A percentile compares a stretch with the other conserved stretches of the same genome.
Conservation (phyloP, 2,113 vertebrate genomes). For the Callaeas wilsoni region DNA sequence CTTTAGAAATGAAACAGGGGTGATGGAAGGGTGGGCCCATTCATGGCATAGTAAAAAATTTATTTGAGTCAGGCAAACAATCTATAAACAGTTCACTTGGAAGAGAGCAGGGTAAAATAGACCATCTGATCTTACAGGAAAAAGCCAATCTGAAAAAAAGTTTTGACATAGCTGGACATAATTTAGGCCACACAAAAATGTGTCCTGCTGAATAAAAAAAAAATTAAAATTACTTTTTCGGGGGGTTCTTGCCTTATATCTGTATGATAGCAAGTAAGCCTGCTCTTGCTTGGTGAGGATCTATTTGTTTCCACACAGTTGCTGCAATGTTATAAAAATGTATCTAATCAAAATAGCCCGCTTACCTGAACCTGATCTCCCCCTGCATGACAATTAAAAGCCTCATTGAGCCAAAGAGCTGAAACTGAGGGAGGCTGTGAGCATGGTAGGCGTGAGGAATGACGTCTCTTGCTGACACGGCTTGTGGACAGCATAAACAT, state of each 20-base stretch:
- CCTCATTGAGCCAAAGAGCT: slow-evolving; percentile 69
- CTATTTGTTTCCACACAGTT: neutral
- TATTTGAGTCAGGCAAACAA: neutral
- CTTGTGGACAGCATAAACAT: slow-evolving; percentile 63
- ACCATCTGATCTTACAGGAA: neutral
- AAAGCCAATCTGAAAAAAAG: neutral
- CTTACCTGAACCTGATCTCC: slow-evolving; percentile 67
- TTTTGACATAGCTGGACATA: rapidly evolving
- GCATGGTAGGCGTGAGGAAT: slow-evolving; percentile 46
- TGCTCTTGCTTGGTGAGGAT: neutral
- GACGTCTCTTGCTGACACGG: slow-evolving; percentile 36
- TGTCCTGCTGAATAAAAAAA: neutral
- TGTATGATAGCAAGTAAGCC: neutral
- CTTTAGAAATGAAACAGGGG: neutral
- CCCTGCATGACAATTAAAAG: slow-evolving; percentile 68
- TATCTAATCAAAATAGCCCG: neutral
- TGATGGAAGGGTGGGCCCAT: neutral
- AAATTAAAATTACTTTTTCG: neutral
- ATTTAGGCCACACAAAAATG: neutral
- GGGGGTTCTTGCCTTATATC: neutral
- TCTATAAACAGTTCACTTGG: neutral
- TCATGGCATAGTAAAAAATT: neutral
- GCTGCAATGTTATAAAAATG: neutral
- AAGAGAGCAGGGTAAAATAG: neutral
- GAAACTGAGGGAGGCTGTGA: slow-evolving; percentile 64